Evolutionary conservation across 2,888 invertebrate species (phyloP), one percentile per base, ranked within the genome.

Genomic region (Spilarctia lutea): DNA sequence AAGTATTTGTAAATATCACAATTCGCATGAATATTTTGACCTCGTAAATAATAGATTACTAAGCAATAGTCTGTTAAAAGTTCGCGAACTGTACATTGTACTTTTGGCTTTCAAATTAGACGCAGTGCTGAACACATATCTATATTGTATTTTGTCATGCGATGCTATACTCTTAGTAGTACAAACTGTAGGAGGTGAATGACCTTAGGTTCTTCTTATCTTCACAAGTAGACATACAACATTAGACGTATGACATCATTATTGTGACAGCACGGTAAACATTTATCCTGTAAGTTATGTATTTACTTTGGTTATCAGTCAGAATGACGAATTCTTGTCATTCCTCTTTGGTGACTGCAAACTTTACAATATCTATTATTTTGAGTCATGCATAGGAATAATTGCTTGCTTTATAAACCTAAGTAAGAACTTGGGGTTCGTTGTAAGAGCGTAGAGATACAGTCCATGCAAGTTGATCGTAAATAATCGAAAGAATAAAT

Each of bases 171-270:
- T 88, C 86, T 83, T 85, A 85, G 86, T 85, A 88, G 87, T 88
- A 90, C 88, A 90, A 87, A 83, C 85, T 85, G 85, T 84, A 80
- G 79, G 84, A 89, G 94, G 92, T 94, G 91, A 94, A 94, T 88
- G 90, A 93, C 93, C 94, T 85, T 76, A 81, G 75, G 85, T 82
- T 80, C 85, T 89, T 87, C 89, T 93, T 94, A 94, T 95, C 95
- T 92, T 86, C 83, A 87, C 88, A 86, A 91, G 91, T 89, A 91
- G 91, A 91, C 89, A 90, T 86, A 91, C 89, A 91, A 90, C 91
- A 94, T 94, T 92, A 91, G 91, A 92, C 89, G 86, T 90, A 90
- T 94, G 94, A 94, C 93, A 93, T 94, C 92, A 94, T 93, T 93
- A 92, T 89, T 88, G 90, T 89, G 87, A 86, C 88, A 90, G 89